Conservation (phyloP, 2,797 vertebrate genomes). For the Remorina albescens region DNA sequence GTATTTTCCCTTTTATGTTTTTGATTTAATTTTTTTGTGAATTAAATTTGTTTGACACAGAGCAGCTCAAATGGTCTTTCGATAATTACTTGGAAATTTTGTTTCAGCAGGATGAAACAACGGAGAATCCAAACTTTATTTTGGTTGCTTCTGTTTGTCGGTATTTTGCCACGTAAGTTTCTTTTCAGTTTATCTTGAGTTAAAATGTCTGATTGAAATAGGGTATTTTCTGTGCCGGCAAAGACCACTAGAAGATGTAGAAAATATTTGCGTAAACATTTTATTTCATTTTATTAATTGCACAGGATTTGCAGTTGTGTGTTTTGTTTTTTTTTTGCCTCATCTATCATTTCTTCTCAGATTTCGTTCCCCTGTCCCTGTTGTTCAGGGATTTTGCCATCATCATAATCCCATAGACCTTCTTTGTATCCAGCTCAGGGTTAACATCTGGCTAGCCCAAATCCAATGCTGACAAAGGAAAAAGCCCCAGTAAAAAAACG, state of each 20-base stretch:
- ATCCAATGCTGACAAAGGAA: constrained; percentile 46
- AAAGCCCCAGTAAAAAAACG: constrained; percentile 7
- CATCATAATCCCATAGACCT: constrained; percentile 64
- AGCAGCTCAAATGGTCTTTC: constrained; percentile 39
- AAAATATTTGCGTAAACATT: neutral
- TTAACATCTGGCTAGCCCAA: constrained; percentile 73
- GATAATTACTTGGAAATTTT: constrained; percentile 35
- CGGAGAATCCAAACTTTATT: constrained; percentile 53
- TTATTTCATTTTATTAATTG: neutral
- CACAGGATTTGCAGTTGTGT: too few species aligned
- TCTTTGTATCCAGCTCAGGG: constrained; percentile 54
- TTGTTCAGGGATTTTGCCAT: constrained; percentile 61
- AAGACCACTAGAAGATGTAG: neutral
- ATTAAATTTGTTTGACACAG: neutral
- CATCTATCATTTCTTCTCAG: neutral
- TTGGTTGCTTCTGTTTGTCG: constrained; percentile 57
- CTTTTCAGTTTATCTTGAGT: neutral
- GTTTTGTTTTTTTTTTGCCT: neutral
- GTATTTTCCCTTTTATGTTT: neutral
- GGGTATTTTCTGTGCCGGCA: neutral
- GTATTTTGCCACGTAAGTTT: constrained; percentile 74
- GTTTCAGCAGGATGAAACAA: constrained; percentile 69
- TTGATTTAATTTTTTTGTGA: neutral
- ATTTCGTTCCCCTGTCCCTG: constrained; percentile 7
- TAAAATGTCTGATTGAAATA: neutral